Conservation (phyloP, 2,888 invertebrate genomes). For the Watsonalla binaria region DNA sequence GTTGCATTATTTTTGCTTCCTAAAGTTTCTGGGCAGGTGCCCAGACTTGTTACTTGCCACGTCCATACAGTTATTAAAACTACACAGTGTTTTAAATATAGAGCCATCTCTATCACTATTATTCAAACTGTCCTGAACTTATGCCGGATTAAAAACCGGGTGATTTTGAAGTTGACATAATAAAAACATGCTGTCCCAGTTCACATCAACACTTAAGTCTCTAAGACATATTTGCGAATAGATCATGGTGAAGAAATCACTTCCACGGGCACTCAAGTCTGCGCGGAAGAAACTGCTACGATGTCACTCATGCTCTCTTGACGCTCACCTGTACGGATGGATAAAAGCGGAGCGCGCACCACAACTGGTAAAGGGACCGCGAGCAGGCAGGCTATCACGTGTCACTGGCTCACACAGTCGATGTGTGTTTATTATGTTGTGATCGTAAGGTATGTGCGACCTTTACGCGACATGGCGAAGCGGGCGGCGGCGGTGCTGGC, state of each 20-base stretch:
- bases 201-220: conserved; percentile 43
- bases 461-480: conserved; percentile 22
- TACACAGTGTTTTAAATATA: conserved; percentile 49
- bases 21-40: conserved; percentile 52
- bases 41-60: conserved; percentile 54
- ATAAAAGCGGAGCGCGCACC: conserved; percentile 11
- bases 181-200: conserved; percentile 41
- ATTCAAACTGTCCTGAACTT: conserved; percentile 21
- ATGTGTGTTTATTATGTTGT: conserved; percentile 17
- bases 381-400: conserved; percentile 23
- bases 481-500: conserved; percentile 50
- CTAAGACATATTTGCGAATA: conserved; percentile 36
- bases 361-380: conserved; percentile 5
- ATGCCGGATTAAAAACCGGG: conserved; percentile 63
- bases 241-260: conserved; percentile 57
- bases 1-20: conserved; percentile 41
- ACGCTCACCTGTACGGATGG: conserved; percentile 20
- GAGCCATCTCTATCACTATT: conserved; percentile 54
- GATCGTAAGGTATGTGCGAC: conserved; percentile 18
- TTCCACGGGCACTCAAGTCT: conserved; percentile 50
- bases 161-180: conserved; percentile 46
- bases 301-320: conserved; percentile 45
- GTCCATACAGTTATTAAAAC: conserved; percentile 54
- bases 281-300: conserved; percentile 33
- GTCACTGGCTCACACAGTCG: conserved; percentile 19